These are phyloP conservation scores for Drosophila limbata DNA, from an alignment of 2,888 invertebrate species.

Conservation along the genomic window DNA sequence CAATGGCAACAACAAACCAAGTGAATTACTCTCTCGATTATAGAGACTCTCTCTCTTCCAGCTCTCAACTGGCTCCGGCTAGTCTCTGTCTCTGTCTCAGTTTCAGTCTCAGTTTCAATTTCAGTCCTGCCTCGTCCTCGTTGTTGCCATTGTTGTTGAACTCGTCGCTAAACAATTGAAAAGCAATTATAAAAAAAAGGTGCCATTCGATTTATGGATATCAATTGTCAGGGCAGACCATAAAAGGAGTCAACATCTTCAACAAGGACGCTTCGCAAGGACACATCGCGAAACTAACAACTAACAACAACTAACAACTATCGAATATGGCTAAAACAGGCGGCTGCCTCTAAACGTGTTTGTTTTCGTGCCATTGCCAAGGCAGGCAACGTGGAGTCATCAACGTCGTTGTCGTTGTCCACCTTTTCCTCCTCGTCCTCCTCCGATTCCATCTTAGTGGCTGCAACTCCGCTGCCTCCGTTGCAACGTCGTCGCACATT, in stretches of 20 bases:
- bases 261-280: conserved; percentile 63
- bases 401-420: conserved; percentile 21
- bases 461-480: conserved; percentile 2
- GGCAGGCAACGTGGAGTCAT: conserved; percentile 74
- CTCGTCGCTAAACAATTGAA: conserved; percentile 45
- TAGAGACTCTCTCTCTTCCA: conserved; percentile 20
- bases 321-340: conserved; percentile 63
- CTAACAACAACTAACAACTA: conserved; percentile 30
- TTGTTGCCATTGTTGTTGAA: conserved; percentile 51
- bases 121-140: conserved; percentile 68
- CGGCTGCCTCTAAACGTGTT: conserved; percentile 51
- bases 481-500: conserved; percentile 81
- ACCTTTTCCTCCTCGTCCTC: conserved; percentile 27
- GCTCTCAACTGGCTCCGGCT: conserved; percentile 50
- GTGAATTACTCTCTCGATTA: not conserved
- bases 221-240: conserved; percentile 54
- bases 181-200: conserved; percentile 63
- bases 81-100: conserved; percentile 37
- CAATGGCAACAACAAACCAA: conserved; percentile 31
- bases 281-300: conserved; percentile 34
- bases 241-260: conserved; percentile 54
- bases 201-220: conserved; percentile 64
- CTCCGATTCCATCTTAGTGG: conserved; percentile 20
- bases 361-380: conserved; percentile 58
- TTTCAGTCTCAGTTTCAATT: conserved; percentile 5